Percentiles rank a stretch among this genome's conserved stretches.
phyloP scores from a whole-genome alignment of 2,797 vertebrate genomes.

The Danio kyathit region DNA sequence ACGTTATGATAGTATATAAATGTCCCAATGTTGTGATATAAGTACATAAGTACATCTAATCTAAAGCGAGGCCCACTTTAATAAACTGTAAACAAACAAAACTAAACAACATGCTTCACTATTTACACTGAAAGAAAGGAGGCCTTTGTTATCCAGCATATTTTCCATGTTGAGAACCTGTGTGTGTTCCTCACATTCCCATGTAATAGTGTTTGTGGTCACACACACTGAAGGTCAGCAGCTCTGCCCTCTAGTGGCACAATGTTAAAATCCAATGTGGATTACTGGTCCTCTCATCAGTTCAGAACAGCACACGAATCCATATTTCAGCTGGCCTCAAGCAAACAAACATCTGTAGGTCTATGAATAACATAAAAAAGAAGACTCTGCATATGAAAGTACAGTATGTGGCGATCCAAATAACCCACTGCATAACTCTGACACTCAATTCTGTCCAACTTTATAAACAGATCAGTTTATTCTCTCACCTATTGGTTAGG shows the following conservation, averaged over 20 bases:
- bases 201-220: conserved; percentile 48
- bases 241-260: conserved; percentile 75
- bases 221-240: conserved; percentile 45
- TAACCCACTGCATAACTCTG: background rate
- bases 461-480: background rate
- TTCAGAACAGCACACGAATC: background rate
- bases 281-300: conserved; percentile 2
- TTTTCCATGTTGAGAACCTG: conserved; percentile 14
- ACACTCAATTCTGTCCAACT: background rate
- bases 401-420: background rate
- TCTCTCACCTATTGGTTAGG: background rate
- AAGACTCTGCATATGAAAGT: background rate
- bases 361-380: background rate
- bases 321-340: background rate
- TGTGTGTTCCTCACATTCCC: conserved; percentile 58
- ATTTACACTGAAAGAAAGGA: conserved; percentile 3
- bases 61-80: no score
- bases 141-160: conserved; percentile 15
- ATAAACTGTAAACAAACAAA: background rate
- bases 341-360: conserved; percentile 6
- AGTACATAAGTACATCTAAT: no score
- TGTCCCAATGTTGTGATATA: background rate
- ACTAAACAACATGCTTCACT: background rate
- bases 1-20: no score
- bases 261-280: background rate